These are phyloP conservation scores for Chalcosyrphus nemorum DNA, from an alignment of 2,888 invertebrate species.

Conservation along the genomic window DNA sequence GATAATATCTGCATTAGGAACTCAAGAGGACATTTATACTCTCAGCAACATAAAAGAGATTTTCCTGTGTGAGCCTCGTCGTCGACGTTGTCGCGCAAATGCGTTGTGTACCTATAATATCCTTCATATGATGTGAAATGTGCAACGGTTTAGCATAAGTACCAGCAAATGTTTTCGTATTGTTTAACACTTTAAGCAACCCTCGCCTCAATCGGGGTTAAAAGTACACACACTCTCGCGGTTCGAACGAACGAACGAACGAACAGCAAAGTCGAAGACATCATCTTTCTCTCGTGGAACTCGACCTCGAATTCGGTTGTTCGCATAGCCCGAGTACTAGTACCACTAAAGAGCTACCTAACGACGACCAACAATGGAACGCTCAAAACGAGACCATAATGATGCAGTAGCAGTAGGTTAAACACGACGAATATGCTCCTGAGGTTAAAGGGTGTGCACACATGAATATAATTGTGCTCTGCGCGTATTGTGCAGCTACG, in stretches of 20 bases:
- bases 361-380: conserved; percentile 54
- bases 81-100: no score
- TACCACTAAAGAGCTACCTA: conserved; percentile 66
- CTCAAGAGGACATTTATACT: conserved; percentile 72
- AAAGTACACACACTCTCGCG: conserved; percentile 59
- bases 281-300: conserved; percentile 50
- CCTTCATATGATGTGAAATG: conserved; percentile 71
- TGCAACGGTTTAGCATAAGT: conserved; percentile 75
- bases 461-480: conserved; percentile 39
- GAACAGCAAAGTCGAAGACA: conserved; percentile 40
- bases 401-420: conserved; percentile 71
- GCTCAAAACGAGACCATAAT: conserved; percentile 64
- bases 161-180: conserved; percentile 76
- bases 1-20: conserved; percentile 75
- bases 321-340: conserved; percentile 45
- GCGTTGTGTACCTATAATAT: conserved; percentile 30
- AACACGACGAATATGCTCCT: conserved; percentile 63
- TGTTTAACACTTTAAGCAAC: conserved; percentile 75
- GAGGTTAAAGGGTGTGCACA: conserved; percentile 70
- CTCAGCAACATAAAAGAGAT: conserved; percentile 58
- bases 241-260: no score
- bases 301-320: conserved; percentile 69
- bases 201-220: conserved; percentile 71
- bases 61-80: conserved; percentile 11
- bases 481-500: conserved; percentile 58